Conservation (phyloP, 2,797 vertebrate genomes). For the Avahi laniger region DNA sequence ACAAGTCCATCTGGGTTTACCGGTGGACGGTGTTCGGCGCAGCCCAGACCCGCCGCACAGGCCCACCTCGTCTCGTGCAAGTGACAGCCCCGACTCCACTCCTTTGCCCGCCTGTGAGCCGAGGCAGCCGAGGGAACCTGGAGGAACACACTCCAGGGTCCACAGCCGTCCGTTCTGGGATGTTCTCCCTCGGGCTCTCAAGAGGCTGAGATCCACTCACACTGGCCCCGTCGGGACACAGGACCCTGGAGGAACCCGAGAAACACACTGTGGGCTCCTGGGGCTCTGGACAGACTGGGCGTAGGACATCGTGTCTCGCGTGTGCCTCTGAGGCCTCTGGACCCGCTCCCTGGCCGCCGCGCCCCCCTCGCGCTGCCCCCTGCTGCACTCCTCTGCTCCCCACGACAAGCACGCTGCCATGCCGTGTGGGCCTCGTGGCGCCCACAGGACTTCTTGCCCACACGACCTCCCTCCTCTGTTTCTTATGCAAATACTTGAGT, state of each 20-base stretch:
- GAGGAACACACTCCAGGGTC: background rate
- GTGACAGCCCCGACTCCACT: fast-evolving
- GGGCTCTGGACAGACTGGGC: background rate
- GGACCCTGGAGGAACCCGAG: background rate
- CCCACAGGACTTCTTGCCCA: fast-evolving
- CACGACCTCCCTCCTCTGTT: background rate
- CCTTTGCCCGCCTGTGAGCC: background rate
- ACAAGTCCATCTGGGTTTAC: fast-evolving
- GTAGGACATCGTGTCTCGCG: background rate
- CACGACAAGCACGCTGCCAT: fast-evolving
- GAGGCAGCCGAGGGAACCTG: background rate
- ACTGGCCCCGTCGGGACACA: background rate
- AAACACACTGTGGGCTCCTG: background rate
- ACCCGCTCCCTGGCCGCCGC: background rate
- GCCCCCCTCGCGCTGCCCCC: background rate
- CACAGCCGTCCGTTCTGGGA: background rate
- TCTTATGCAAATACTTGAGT: background rate
- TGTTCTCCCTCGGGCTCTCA: too few relatives aligned
- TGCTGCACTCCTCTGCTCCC: too few relatives aligned
- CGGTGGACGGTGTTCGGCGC: fast-evolving
- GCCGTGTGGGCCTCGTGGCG: background rate
- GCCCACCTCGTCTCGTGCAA: too few relatives aligned
- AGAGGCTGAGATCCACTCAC: background rate
- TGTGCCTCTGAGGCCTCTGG: background rate
- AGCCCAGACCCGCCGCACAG: fast-evolving